These are phyloP conservation scores for Dendrocopos noguchii DNA, from an alignment of 2,113 vertebrate species.

Conservation along the genomic window DNA sequence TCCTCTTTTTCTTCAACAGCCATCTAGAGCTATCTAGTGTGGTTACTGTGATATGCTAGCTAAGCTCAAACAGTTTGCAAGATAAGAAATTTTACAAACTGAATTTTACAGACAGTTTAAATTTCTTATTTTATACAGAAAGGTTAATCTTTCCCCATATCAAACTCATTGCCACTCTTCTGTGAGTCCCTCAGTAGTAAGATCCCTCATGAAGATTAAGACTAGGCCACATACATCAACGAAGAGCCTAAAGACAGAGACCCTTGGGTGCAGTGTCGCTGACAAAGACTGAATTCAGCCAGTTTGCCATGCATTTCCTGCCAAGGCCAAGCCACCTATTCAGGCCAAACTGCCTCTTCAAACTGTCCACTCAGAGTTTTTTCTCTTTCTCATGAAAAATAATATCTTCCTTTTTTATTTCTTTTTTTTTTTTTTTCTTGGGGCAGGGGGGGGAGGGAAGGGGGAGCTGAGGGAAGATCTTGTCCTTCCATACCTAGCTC, in stretches of 20 bases:
- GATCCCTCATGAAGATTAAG: neutral
- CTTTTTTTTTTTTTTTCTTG: too few species aligned
- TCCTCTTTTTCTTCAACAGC: too few species aligned
- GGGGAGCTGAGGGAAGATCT: fast-evolving
- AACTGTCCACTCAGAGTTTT: fast-evolving
- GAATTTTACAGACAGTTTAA: too few species aligned
- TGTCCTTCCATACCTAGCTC: neutral
- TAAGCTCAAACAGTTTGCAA: too few species aligned
- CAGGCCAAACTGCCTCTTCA: neutral
- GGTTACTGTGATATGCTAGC: too few species aligned
- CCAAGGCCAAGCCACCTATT: neutral
- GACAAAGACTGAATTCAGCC: neutral
- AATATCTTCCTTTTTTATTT: neutral
- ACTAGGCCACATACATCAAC: neutral
- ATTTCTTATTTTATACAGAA: too few species aligned
- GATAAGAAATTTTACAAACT: too few species aligned
- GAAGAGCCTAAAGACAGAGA: neutral
- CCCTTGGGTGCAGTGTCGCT: neutral
- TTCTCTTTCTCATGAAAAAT: neutral
- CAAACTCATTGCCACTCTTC: neutral
- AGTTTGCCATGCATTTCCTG: neutral
- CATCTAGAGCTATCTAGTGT: too few species aligned
- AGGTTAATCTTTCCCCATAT: too few species aligned
- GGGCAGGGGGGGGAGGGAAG: too few species aligned
- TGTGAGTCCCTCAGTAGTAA: neutral